phyloP scores from a whole-genome alignment of 2,113 vertebrate species.

The Sprattus sprattus region DNA sequence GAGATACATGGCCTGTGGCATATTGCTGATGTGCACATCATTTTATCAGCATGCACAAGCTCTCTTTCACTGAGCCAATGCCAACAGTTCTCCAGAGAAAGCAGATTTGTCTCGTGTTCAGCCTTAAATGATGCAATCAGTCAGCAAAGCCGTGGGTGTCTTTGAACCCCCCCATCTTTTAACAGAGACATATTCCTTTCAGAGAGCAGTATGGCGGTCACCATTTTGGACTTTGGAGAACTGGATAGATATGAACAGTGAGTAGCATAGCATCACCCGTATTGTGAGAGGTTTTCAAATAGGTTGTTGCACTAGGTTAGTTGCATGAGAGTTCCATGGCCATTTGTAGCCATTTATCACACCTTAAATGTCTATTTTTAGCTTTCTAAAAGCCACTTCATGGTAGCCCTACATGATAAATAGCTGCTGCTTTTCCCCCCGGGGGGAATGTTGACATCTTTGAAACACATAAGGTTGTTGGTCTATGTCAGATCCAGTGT shows the following conservation, averaged over 20 bases:
- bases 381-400: not conserved
- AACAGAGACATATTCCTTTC: not conserved
- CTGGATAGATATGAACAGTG: not conserved
- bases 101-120: not conserved
- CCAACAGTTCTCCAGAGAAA: not conserved
- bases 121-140: conserved; percentile 12
- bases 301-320: not conserved
- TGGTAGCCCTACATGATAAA: not conserved
- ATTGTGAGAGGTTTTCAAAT: not conserved
- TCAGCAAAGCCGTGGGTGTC: not conserved
- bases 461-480: not conserved
- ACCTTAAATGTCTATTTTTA: not conserved
- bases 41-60: conserved; percentile 14
- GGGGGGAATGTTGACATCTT: not conserved
- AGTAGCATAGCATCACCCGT: not conserved
- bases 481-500: too few relatives aligned
- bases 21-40: not conserved
- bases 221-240: not conserved
- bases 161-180: not conserved
- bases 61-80: not conserved
- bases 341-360: not conserved
- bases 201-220: not conserved
- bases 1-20: not conserved
- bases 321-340: too few relatives aligned
- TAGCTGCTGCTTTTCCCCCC: not conserved